Base-by-base conservation (phyloP, 2,113 vertebrate species). In the Siniperca knerii region DNA sequence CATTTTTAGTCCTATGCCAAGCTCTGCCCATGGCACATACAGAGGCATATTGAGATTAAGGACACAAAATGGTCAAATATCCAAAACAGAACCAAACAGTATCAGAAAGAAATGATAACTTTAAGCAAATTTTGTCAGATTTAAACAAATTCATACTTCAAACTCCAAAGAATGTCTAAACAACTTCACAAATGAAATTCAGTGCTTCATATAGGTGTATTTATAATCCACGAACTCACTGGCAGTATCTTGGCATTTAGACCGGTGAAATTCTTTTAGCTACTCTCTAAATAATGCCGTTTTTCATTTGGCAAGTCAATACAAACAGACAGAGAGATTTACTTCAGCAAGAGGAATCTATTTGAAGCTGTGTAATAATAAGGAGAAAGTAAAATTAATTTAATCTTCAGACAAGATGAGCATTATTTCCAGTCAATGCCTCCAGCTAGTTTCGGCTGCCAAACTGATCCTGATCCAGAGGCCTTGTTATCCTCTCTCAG, bases 1-100 rank as follows among this genome's bases (percentile, higher is more conserved):
- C 79, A 89, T 92, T 94, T 95, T 94, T 87, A 91, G 90, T 85
- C 82, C 76, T 57, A 52, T 65, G 85, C 79, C 84, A 60, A 61
- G 62, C 67, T 81, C 70, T 77, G 83, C 52, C 81, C 40, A 18
- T 62, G 37, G 77, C 81, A 72, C 23, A 20, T 12, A n/a, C 48
- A 37, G n/a, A 77, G 60, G 21, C 33, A 76, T 23, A 72, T 57
- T 57, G 29, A 73, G 71, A 75, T 6, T 62, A 33, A 79, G 66
- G 33, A 67, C 40, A 70, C 20, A 65, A 79, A 64, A 75, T 15
- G 8, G 23, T 29, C 7, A 77, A n/a, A 81, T 81, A 80, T 74
- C n/a, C 4, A 50, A 77, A 46, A 46, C 3, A 29, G 46, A 71
- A 13, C 29, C 29, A 29, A 46, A 23, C 9, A 4, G 16, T 15